A percentile compares a stretch with the other conserved stretches of the same genome.
phyloP scores from a whole-genome alignment of 2,113 vertebrate species.

The Ia io region DNA sequence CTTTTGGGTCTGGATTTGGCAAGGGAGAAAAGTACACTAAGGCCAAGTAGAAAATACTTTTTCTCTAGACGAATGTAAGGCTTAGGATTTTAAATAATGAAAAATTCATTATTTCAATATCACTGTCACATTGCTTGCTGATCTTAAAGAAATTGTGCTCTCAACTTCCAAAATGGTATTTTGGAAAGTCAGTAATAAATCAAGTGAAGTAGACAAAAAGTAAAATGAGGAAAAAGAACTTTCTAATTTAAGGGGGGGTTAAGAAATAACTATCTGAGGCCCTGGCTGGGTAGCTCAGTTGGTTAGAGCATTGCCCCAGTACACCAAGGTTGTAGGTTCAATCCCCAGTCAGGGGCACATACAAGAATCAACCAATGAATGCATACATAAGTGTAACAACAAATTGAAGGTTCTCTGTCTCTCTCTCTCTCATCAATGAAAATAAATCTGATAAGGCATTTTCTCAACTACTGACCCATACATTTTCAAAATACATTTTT shows the following conservation, averaged over 20 bases:
- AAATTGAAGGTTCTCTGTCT: neutral
- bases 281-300: neutral
- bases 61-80: neutral
- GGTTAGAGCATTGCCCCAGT: neutral
- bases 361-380: neutral
- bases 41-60: neutral
- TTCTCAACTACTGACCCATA: constrained; percentile 15
- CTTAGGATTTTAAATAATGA: neutral
- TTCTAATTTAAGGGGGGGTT: neutral
- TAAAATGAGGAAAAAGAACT: constrained; percentile 29
- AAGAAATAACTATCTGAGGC: neutral
- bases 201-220: constrained; percentile 7
- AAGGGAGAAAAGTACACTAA: neutral
- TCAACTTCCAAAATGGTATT: constrained; percentile 4
- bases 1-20: neutral
- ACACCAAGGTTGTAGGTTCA: neutral
- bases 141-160: constrained; percentile 31
- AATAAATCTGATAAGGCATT: neutral
- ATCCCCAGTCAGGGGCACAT: neutral
- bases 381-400: neutral
- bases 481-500: constrained; percentile 28
- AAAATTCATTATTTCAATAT: neutral
- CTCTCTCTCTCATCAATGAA: neutral
- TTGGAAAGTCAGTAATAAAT: constrained; percentile 35
- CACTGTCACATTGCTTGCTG: neutral